Percentiles rank a stretch among this genome's conserved stretches.
Evolutionary conservation across 2,797 vertebrate genomes (phyloP).

Genomic region (Tangara arthus): DNA sequence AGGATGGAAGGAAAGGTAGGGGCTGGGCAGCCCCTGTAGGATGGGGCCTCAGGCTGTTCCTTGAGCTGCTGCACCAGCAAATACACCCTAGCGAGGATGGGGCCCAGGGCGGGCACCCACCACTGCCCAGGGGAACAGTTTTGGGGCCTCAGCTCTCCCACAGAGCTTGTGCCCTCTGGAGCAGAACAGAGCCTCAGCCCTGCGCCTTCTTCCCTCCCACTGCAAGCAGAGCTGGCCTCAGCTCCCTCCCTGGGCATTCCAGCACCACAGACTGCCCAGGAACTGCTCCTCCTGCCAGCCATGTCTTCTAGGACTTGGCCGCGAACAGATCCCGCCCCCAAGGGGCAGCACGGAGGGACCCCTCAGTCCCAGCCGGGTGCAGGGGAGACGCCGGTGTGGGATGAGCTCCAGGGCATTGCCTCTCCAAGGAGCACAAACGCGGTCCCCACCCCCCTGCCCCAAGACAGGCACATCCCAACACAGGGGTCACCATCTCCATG

Average conservation of each 20-base stretch:
- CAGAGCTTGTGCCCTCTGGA: background rate
- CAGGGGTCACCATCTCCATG: background rate
- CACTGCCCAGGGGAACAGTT: background rate
- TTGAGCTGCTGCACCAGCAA: background rate
- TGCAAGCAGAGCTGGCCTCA: background rate
- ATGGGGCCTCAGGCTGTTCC: rapidly evolving
- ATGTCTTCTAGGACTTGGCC: background rate
- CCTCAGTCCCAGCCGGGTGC: no score
- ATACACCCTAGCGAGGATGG: rapidly evolving
- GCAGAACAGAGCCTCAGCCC: background rate
- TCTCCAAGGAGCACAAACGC: background rate
- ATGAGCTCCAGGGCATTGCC: background rate
- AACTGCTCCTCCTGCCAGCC: background rate
- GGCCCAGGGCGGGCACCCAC: background rate
- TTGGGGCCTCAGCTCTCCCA: background rate
- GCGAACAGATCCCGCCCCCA: rapidly evolving
- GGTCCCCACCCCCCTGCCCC: background rate
- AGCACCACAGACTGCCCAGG: background rate
- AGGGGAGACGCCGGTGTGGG: background rate
- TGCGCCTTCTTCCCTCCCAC: background rate
- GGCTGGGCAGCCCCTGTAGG: background rate
- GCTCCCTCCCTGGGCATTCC: background rate
- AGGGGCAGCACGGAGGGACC: background rate
- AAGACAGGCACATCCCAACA: background rate
- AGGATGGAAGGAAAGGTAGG: background rate